Percentiles rank a stretch among this genome's conserved stretches.
phyloP scores from a whole-genome alignment of 2,113 vertebrate genomes.

The Cichladusa arquata region DNA sequence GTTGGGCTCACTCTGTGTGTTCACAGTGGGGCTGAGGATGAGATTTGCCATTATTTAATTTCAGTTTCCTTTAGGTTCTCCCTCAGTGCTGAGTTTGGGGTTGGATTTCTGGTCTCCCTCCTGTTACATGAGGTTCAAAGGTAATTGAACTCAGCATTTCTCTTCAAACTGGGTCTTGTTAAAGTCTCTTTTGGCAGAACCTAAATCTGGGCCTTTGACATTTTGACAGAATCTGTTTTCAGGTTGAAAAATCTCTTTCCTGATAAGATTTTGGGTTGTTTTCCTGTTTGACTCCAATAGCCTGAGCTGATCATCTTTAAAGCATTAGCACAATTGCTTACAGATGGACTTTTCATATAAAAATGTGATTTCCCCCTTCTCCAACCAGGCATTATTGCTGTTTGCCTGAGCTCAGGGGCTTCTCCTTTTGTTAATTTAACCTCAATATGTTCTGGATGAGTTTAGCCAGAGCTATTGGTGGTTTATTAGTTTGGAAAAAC shows the following conservation, averaged over 20 bases:
- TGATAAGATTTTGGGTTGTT: neutral
- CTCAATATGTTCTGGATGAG: neutral
- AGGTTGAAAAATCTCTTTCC: conserved; percentile 24
- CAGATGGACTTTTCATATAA: neutral
- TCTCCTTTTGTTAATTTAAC: neutral
- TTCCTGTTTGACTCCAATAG: conserved; percentile 1
- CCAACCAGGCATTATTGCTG: neutral
- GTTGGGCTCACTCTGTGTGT: fast-evolving
- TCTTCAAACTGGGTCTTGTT: neutral
- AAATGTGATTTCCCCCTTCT: neutral
- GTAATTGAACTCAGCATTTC: neutral
- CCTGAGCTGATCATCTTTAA: conserved; percentile 13
- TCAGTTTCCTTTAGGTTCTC: neutral
- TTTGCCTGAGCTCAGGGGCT: neutral
- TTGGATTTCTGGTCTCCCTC: neutral
- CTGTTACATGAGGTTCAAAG: neutral
- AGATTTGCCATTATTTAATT: neutral
- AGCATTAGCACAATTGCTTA: conserved; percentile 31
- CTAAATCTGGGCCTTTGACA: neutral
- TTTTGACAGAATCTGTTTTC: neutral
- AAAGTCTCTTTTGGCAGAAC: neutral
- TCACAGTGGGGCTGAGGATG: neutral
- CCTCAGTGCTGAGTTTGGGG: fast-evolving
- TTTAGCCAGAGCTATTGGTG: neutral
- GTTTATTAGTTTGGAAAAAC: neutral